phyloP scores from a whole-genome alignment of 2,888 invertebrate genomes.

The Caenorhabditis wallacei region DNA sequence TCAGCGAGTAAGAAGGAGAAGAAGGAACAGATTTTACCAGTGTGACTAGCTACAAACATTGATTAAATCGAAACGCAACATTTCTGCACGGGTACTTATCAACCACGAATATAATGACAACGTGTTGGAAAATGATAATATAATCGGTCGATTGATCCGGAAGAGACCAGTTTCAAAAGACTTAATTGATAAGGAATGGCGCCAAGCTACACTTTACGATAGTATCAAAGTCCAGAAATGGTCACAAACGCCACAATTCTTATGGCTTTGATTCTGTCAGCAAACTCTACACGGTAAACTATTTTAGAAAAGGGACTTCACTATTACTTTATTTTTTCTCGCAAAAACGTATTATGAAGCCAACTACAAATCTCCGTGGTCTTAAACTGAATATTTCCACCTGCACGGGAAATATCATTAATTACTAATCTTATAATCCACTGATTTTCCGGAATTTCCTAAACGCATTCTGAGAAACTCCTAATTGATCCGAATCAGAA shows the following conservation, averaged over 20 bases:
- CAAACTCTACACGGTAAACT: constrained; percentile 20
- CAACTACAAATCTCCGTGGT: too few species aligned
- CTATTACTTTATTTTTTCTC: too few species aligned
- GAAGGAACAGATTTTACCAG: background rate
- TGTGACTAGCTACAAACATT: background rate
- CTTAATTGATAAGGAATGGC: constrained; percentile 2
- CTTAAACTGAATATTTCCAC: background rate
- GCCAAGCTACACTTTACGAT: constrained; percentile 29
- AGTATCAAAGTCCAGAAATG: background rate
- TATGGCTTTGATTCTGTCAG: background rate
- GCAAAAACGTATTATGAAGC: background rate
- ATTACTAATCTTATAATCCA: background rate
- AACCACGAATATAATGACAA: background rate
- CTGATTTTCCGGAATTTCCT: background rate
- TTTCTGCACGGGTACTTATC: constrained; percentile 19
- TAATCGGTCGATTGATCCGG: constrained; percentile 51
- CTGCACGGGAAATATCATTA: background rate
- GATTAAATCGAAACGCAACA: constrained; percentile 14
- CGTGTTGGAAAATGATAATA: constrained; percentile 21
- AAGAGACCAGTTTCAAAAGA: constrained; percentile 25
- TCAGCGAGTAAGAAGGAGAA: background rate
- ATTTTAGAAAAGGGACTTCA: too few species aligned
- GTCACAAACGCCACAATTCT: constrained; percentile 12
- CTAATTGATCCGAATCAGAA: background rate
- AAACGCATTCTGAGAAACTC: background rate